Evolutionary conservation across 2,888 invertebrate species (phyloP).

Genomic region (Tipula confusa): DNA sequence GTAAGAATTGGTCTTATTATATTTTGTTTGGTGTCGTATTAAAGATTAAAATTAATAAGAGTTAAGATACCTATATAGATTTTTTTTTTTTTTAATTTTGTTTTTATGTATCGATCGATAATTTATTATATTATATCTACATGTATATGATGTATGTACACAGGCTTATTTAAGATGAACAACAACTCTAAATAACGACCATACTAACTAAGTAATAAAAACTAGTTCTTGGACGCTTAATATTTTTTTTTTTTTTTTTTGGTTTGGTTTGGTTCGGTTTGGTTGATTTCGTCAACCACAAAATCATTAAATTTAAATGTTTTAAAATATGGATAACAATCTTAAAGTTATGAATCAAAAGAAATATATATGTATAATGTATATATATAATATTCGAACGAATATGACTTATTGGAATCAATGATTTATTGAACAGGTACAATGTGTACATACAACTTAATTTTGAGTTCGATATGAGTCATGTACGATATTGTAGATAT

Average conservation of each 20-base stretch:
- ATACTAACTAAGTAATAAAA: neutral
- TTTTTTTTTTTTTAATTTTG: neutral
- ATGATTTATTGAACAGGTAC: constrained; percentile 25
- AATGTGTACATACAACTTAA: neutral
- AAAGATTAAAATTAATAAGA: constrained; percentile 5
- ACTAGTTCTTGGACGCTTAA: neutral
- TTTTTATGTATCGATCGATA: neutral
- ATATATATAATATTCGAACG: neutral
- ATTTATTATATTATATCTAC: neutral
- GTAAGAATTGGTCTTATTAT: neutral
- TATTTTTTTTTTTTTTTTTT: too few species aligned
- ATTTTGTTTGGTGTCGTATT: constrained; percentile 20
- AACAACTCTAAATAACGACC: neutral
- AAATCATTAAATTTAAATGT: constrained; percentile 12
- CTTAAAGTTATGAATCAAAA: neutral
- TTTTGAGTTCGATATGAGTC: constrained; percentile 20
- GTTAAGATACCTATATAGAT: neutral
- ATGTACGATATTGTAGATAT: neutral
- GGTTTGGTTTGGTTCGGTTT: neutral
- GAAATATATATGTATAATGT: neutral
- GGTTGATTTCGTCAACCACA: neutral
- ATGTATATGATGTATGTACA: constrained; percentile 1
- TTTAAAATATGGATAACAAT: neutral
- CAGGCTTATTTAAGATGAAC: constrained; percentile 3
- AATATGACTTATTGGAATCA: neutral